Evolutionary conservation across 2,113 vertebrate species (phyloP), one percentile per base, ranked within the genome.

Genomic region (Felis chaus): DNA sequence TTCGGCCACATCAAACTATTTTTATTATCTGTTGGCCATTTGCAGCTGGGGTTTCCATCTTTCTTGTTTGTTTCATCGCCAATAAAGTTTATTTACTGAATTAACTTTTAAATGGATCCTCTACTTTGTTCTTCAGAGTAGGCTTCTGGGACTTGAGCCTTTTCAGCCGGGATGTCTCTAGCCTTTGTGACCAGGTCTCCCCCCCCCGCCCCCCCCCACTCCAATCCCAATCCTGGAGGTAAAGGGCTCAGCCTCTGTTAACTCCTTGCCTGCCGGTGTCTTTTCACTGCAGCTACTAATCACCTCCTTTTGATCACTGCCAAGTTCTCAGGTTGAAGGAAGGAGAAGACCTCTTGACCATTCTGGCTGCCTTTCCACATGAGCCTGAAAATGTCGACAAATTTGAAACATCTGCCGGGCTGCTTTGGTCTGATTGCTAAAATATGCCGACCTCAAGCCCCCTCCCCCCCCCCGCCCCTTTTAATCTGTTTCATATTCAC

Each of bases 401-500:
- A 99, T 99, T 99, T 97, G 98, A 99, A 99, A 99, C 98, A 99
- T 99, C 99, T 99, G 99, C 99, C 89, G 92, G 98, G 97, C 98
- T 97, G 98, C 98, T 98, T 98, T 94, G 98, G 98, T 98, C 98
- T 99, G 98, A 98, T 98, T 98, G 98, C 98, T 99, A 98, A 99
- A 99, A 99, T 98, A 98, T 98, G 98, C 98, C 98, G 98, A 98
- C 98, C 97, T 97, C 98, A 80, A 98, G 89, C 94, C 97, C 98
- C 96, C 93, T 89, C 69, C 71, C 63, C 74, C 96, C 96, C 80
- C 97, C 96, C 89, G 89, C 98, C 98, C 98, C 98, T 98, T 99
- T 99, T 99, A 99, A 99, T 99, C 99, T 99, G 98, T 99, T 99
- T 99, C 99, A 99, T 99, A 99, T 99, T 99, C 99, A 98, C 99